phyloP scores from a whole-genome alignment of 2,113 vertebrate genomes.

The Trochalopteron elliotii region DNA sequence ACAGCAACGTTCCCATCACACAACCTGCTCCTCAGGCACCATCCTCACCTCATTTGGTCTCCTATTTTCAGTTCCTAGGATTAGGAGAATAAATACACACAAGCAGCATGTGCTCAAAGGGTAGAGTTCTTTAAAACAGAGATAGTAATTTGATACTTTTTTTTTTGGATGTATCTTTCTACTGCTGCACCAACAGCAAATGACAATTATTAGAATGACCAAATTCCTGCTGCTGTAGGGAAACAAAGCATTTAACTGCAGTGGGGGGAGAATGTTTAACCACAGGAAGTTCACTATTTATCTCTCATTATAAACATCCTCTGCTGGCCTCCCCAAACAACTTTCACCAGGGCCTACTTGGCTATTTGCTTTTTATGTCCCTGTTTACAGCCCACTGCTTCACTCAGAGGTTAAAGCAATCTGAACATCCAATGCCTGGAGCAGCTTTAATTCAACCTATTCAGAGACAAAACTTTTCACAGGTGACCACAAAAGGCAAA shows the following conservation, averaged over 20 bases:
- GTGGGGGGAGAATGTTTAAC: neutral
- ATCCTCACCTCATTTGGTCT: neutral
- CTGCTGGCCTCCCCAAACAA: neutral
- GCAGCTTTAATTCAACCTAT: neutral
- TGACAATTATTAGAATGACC: neutral
- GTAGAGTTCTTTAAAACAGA: neutral
- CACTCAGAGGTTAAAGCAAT: neutral
- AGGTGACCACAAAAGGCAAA: neutral
- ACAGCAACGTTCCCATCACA: fast-evolving
- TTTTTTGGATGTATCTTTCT: neutral
- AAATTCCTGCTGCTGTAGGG: neutral
- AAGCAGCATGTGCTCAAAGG: neutral
- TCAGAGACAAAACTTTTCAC: neutral
- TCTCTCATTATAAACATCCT: conserved; percentile 12
- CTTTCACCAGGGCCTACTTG: neutral
- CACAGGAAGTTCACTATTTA: conserved; percentile 3
- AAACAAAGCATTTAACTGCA: neutral
- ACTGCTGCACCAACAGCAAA: neutral
- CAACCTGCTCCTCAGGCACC: neutral
- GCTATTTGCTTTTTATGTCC: neutral
- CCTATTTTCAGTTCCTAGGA: neutral
- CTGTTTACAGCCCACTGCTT: neutral
- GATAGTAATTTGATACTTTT: neutral
- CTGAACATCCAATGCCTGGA: neutral
- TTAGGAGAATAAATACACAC: neutral